Base-by-base conservation (phyloP, 2,113 vertebrate species). In the Microcebus jonahi region DNA sequence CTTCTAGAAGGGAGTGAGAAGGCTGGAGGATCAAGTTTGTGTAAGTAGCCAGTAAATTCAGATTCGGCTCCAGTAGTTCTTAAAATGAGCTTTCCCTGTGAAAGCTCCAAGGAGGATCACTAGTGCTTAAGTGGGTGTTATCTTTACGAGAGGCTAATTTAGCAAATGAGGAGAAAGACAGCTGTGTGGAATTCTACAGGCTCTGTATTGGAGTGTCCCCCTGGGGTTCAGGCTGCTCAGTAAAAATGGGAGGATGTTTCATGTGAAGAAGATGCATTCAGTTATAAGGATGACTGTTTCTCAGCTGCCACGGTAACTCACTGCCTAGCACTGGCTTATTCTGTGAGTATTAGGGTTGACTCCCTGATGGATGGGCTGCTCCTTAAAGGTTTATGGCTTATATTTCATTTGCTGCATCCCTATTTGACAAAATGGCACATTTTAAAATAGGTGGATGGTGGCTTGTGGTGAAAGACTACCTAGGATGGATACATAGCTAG, bases 51-150 rank as follows among this genome's bases (percentile, higher is more conserved):
- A 29, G 29, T 34, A 53, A 57, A 65, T 25, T 45, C 63, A 59
- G 14, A 55, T 90, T 73, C 45, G 94, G 63, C 11, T 36, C 34
- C 17, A 29, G 73, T 2, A 55, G 29, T n/a, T 96, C 53, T 95
- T 57, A 79, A 36, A 39, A 77, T 63, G 14, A 15, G 8, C 23
- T 83, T 84, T 71, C 59, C n/a, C 13, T 90, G 8, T 48, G 71
- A 89, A 53, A 18, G 36, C 23, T 88, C 39, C 59, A 29, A 84
- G 36, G n/a, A 48, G 15, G 23, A 36, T 50, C 39, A 10, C 14
- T 87, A 61, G 20, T 36, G 63, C 36, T 8, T 67, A 36, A 27
- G 57, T 48, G 61, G 8, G 3, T 31, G 11, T 50, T 36, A 39
- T 39, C 13, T 36, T 61, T 34, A 27, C 2, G 8, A 57, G 15